These are phyloP conservation scores for Enteromius fasciolatus DNA, from an alignment of 2,797 vertebrate genomes.

Conservation along the genomic window DNA sequence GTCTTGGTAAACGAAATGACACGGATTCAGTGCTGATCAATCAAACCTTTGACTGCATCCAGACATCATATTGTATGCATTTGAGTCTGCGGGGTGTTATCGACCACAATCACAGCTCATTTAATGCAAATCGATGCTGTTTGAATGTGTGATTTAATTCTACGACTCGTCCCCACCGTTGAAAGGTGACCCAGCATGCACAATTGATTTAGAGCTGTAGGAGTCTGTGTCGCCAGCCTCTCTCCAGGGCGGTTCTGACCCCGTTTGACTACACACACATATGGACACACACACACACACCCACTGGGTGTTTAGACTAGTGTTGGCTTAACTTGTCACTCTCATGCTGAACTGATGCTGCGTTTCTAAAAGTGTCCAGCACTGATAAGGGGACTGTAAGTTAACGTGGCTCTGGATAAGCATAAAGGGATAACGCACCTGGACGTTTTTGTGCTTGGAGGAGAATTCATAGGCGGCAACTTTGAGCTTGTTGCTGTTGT, in stretches of 20 bases:
- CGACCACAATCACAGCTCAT: neutral
- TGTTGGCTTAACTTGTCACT: conserved; percentile 22
- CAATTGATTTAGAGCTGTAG: conserved; percentile 63
- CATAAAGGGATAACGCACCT: neutral
- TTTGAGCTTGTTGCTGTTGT: conserved; percentile 1
- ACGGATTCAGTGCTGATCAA: conserved; percentile 32
- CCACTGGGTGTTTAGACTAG: conserved; percentile 43
- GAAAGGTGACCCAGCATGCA: conserved; percentile 55
- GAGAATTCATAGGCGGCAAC: neutral
- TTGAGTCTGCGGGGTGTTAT: conserved; percentile 26
- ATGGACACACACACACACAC: neutral
- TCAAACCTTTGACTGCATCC: conserved; percentile 13
- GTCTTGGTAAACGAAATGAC: conserved; percentile 24
- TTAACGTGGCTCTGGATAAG: conserved; percentile 9
- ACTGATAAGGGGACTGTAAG: conserved; percentile 29
- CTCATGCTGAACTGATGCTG: neutral
- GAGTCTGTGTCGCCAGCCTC: conserved; percentile 58
- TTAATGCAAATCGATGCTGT: neutral
- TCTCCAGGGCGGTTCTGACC: conserved; percentile 44
- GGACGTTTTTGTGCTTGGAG: neutral
- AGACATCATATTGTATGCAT: conserved; percentile 11
- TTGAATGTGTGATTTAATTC: conserved; percentile 15
- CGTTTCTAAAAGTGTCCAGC: neutral
- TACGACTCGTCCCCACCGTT: conserved; percentile 39
- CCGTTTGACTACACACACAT: conserved; percentile 7